Evolutionary conservation across 2,888 invertebrate genomes (phyloP).

Genomic region (Electrophaes corylata): DNA sequence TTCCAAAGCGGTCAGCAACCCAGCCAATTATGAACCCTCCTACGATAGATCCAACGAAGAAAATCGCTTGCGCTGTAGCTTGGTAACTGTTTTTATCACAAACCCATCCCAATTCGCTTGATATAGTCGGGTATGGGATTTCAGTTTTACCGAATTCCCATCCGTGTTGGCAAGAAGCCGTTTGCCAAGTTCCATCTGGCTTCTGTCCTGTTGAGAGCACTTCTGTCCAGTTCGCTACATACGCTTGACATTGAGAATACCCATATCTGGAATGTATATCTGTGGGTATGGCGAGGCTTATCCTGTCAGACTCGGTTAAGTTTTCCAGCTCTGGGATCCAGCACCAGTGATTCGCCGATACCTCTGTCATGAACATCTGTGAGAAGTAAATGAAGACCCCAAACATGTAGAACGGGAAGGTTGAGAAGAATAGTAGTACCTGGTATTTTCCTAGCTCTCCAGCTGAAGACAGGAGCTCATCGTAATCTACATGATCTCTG

Average conservation of each 20-base stretch:
- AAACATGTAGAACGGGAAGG: slow-evolving; percentile 49
- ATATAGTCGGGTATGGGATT: slow-evolving; percentile 65
- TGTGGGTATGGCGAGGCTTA: slow-evolving; percentile 45
- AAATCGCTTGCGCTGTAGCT: slow-evolving; percentile 64
- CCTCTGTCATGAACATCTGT: slow-evolving; percentile 52
- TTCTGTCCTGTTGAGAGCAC: slow-evolving; percentile 45
- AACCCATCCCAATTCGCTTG: slow-evolving; percentile 65
- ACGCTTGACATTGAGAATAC: slow-evolving; percentile 57
- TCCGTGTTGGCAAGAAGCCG: slow-evolving; percentile 56
- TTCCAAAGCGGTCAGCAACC: slow-evolving; percentile 61
- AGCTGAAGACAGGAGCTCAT: slow-evolving; percentile 48
- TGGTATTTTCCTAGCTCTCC: slow-evolving; percentile 52
- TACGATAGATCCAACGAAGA: slow-evolving; percentile 60
- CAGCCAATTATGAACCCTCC: slow-evolving; percentile 63
- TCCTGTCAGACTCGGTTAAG: slow-evolving; percentile 44
- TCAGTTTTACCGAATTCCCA: slow-evolving; percentile 67
- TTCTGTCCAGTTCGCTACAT: slow-evolving; percentile 60
- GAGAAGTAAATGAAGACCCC: slow-evolving; percentile 48
- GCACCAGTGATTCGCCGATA: slow-evolving; percentile 52
- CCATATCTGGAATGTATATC: slow-evolving; percentile 51
- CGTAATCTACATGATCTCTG: slow-evolving; percentile 42
- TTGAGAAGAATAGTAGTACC: slow-evolving; percentile 44
- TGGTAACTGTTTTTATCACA: slow-evolving; percentile 64
- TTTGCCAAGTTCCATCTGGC: slow-evolving; percentile 54
- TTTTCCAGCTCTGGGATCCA: slow-evolving; percentile 50